These are phyloP conservation scores for Syngnathus scovelli DNA, from an alignment of 2,113 vertebrate species.

Conservation along the genomic window DNA sequence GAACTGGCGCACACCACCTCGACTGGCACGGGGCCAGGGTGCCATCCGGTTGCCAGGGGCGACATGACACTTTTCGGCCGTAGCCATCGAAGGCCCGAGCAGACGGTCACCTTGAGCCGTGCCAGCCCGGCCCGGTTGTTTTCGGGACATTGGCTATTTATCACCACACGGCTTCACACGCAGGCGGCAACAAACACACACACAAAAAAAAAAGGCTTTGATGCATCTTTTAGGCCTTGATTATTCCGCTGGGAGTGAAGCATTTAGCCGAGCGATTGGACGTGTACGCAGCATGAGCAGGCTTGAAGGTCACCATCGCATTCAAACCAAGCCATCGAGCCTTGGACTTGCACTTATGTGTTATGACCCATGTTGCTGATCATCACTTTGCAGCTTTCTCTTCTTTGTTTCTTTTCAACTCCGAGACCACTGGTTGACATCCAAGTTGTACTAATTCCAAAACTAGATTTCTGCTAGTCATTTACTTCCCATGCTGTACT, in stretches of 20 bases:
- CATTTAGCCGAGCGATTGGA: slow-evolving; percentile 47
- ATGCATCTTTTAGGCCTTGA: slow-evolving; percentile 24
- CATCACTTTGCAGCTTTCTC: slow-evolving; percentile 25
- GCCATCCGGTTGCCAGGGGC: slow-evolving; percentile 69
- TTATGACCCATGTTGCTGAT: not conserved
- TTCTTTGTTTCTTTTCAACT: slow-evolving; percentile 22
- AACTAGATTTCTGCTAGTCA: not conserved
- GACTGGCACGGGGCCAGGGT: slow-evolving; percentile 62
- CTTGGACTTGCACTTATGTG: slow-evolving; percentile 21
- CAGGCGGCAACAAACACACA: slow-evolving; percentile 36
- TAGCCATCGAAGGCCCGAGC: slow-evolving; percentile 56
- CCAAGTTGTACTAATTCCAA: not conserved
- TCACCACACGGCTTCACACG: slow-evolving; percentile 39
- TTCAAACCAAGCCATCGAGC: slow-evolving; percentile 19
- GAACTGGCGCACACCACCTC: slow-evolving; percentile 48
- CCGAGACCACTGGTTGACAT: not conserved
- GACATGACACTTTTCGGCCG: slow-evolving; percentile 51
- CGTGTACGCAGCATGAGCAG: slow-evolving; percentile 18
- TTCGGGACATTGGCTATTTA: slow-evolving; percentile 61
- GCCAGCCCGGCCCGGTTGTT: slow-evolving; percentile 57
- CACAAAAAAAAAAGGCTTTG: slow-evolving; percentile 47
- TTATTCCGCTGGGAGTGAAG: slow-evolving; percentile 42
- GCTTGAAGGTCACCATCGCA: slow-evolving; percentile 23
- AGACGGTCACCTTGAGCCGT: slow-evolving; percentile 76
- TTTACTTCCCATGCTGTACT: not conserved